phyloP scores from a whole-genome alignment of 2,113 vertebrate species.

The Lagopus leucura region DNA sequence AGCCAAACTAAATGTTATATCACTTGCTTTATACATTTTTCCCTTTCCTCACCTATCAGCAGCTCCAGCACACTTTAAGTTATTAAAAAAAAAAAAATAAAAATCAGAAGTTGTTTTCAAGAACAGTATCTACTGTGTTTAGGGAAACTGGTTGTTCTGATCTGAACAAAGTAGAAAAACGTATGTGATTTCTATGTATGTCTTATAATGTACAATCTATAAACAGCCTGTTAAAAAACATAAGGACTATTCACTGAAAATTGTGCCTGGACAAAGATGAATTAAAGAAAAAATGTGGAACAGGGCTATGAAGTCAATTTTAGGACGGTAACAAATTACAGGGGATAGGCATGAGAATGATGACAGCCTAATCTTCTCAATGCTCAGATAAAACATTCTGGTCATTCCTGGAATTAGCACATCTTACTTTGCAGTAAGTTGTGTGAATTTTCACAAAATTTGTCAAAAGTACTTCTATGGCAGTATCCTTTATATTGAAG shows the following conservation, averaged over 20 bases:
- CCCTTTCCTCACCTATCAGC: background rate
- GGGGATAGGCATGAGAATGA: background rate
- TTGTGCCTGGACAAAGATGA: background rate
- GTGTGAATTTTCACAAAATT: background rate
- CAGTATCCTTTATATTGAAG: background rate
- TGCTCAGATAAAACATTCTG: background rate
- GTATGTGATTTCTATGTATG: background rate
- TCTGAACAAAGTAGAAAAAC: background rate
- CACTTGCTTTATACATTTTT: background rate
- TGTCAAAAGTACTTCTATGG: background rate
- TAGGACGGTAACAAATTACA: background rate
- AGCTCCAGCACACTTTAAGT: background rate
- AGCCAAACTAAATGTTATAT: background rate
- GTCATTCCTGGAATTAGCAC: background rate
- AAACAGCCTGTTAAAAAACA: background rate
- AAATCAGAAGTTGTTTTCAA: background rate
- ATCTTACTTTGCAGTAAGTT: background rate
- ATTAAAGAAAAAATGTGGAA: background rate
- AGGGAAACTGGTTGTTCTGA: background rate
- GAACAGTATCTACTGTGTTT: background rate
- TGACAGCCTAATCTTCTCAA: background rate
- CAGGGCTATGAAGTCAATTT: background rate
- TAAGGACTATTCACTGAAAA: background rate
- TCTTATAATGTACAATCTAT: background rate
- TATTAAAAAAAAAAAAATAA: constrained; percentile 33